phyloP scores from a whole-genome alignment of 2,888 invertebrate genomes.

The Azorinus chamasolen region DNA sequence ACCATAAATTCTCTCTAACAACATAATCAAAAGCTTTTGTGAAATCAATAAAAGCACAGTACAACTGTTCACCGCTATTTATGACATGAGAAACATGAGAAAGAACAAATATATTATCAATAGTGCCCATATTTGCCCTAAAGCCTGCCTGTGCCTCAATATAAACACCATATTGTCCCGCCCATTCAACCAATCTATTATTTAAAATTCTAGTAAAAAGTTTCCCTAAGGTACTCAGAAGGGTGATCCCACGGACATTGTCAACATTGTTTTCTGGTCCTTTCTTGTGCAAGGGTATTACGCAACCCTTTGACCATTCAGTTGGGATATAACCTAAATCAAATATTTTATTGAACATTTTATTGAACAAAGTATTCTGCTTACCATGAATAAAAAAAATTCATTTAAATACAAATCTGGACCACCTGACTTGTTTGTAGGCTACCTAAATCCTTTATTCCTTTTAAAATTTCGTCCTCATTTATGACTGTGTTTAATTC shows the following conservation, averaged over 20 bases:
- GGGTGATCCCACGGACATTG: conserved; percentile 20
- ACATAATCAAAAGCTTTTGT: conserved; percentile 22
- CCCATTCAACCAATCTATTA: conserved; percentile 7
- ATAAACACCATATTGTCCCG: conserved; percentile 10
- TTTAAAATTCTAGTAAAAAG: conserved; percentile 14
- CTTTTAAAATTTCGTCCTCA: neutral
- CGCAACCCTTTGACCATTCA: conserved; percentile 22
- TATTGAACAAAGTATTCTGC: too few species aligned
- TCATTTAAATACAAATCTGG: conserved; percentile 14
- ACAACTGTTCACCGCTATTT: conserved; percentile 6
- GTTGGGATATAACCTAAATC: conserved; percentile 5
- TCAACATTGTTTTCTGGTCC: conserved; percentile 6
- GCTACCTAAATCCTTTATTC: neutral
- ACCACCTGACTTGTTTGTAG: neutral
- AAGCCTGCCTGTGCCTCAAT: conserved; percentile 12
- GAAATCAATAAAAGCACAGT: conserved; percentile 12
- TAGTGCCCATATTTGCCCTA: conserved; percentile 11
- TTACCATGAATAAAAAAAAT: conserved; percentile 12
- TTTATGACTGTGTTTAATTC: neutral
- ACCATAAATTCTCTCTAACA: conserved; percentile 1
- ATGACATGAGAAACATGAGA: conserved; percentile 5
- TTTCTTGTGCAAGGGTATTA: conserved; percentile 21
- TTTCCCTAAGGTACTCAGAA: conserved; percentile 14
- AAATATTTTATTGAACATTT: conserved; percentile 29
- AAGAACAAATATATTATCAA: conserved; percentile 9